phyloP scores from a whole-genome alignment of 2,888 invertebrate genomes.

The Chrysomela aeneicollis region DNA sequence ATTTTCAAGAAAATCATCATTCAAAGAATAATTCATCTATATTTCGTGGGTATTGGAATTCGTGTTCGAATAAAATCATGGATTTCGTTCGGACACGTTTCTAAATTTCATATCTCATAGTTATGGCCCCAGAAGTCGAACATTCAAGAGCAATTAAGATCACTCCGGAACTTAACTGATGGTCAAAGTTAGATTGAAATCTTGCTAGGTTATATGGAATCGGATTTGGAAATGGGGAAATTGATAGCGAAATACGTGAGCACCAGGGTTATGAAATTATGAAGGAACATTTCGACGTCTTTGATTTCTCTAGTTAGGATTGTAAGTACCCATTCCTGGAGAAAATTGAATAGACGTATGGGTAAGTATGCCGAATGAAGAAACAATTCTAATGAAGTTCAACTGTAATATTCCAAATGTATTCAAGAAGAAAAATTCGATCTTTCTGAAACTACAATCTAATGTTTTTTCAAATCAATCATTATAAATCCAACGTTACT shows the following conservation, averaged over 20 bases:
- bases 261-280: constrained; percentile 1
- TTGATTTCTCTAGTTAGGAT: background rate
- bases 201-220: constrained; percentile 29
- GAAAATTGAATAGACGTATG: constrained; percentile 5
- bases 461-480: no score
- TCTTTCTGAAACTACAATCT: no score
- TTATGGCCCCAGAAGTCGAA: constrained; percentile 22
- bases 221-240: constrained; percentile 27
- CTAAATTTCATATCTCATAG: constrained; percentile 26
- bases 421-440: no score
- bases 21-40: background rate
- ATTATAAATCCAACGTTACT: no score
- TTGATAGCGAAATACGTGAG: constrained; percentile 32
- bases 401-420: no score
- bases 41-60: background rate
- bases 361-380: background rate
- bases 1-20: no score
- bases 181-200: constrained; percentile 35
- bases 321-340: background rate
- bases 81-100: constrained; percentile 23
- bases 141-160: constrained; percentile 32
- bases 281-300: background rate
- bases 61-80: background rate
- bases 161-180: constrained; percentile 31
- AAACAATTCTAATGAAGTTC: background rate